Evolutionary conservation across 2,888 invertebrate species (phyloP).

Genomic region (Phyto melanocephala): DNA sequence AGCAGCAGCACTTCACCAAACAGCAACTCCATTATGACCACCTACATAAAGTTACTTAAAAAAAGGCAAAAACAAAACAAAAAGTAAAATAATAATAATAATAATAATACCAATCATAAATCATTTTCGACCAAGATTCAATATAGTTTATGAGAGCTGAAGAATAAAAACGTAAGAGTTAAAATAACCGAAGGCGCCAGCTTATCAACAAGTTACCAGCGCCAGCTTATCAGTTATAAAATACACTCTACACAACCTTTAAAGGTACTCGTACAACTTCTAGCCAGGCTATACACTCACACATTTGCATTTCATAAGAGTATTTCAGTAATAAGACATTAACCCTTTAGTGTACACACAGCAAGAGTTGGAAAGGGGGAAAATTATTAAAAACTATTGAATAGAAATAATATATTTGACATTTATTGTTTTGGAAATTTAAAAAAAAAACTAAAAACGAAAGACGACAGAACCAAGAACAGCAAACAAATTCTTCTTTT

Average conservation of each 20-base stretch:
- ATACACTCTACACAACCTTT: slow-evolving; percentile 5
- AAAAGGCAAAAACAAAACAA: too few relatives aligned
- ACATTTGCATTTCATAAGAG: slow-evolving; percentile 12
- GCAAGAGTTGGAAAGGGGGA: neutral
- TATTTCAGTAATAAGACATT: slow-evolving; percentile 38
- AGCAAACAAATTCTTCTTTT: too few relatives aligned
- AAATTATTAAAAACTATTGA: neutral
- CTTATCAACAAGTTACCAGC: slow-evolving; percentile 71
- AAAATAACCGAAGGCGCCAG: slow-evolving; percentile 76
- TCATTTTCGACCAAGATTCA: slow-evolving; percentile 59
- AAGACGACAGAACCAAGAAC: too few relatives aligned
- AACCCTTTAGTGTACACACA: slow-evolving; percentile 28
- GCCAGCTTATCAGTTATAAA: neutral
- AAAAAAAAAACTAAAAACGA: neutral
- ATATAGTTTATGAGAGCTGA: slow-evolving; percentile 47
- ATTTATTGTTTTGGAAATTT: neutral
- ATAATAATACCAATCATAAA: slow-evolving; percentile 40
- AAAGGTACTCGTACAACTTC: slow-evolving; percentile 26
- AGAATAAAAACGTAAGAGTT: slow-evolving; percentile 33
- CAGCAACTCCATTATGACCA: slow-evolving; percentile 37
- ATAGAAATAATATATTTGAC: slow-evolving; percentile 23
- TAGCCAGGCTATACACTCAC: slow-evolving; percentile 13
- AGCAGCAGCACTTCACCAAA: neutral
- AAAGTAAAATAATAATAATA: too few relatives aligned
- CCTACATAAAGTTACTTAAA: slow-evolving; percentile 43